These are phyloP conservation scores for Rhodophaea formosa DNA, from an alignment of 2,888 invertebrate species.

Conservation along the genomic window DNA sequence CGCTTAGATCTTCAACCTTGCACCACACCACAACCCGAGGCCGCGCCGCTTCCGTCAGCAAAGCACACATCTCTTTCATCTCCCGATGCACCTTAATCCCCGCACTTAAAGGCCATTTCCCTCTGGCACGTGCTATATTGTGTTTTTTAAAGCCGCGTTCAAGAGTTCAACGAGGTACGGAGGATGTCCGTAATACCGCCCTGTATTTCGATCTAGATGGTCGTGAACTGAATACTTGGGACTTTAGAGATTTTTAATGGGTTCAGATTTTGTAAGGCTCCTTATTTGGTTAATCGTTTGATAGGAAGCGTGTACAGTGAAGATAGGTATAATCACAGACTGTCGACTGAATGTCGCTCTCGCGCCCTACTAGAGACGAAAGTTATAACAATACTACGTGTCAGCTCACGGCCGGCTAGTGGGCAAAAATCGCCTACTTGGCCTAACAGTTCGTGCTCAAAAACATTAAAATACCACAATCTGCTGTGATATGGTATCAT, in stretches of 20 bases:
- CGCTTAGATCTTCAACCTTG: constrained; percentile 30
- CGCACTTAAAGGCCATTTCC: constrained; percentile 30
- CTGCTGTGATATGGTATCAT: too few relatives aligned
- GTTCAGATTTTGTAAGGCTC: constrained; percentile 8
- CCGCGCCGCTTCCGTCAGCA: constrained; percentile 57
- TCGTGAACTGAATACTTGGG: constrained; percentile 21
- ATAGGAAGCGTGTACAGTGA: too few relatives aligned
- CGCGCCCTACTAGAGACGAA: too few relatives aligned
- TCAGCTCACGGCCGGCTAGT: too few relatives aligned
- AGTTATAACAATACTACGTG: too few relatives aligned
- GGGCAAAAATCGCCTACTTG: too few relatives aligned
- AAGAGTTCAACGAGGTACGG: constrained; percentile 64
- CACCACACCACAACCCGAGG: constrained; percentile 49
- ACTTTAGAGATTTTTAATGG: constrained; percentile 24
- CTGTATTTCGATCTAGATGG: constrained; percentile 37
- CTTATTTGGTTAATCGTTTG: not conserved
- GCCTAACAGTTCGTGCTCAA: too few relatives aligned
- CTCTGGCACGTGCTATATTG: constrained; percentile 23
- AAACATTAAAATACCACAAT: too few relatives aligned
- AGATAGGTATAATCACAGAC: too few relatives aligned
- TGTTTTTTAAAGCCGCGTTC: constrained; percentile 46
- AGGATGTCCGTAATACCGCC: constrained; percentile 53
- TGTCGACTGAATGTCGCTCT: too few relatives aligned
- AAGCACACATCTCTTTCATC: constrained; percentile 33
- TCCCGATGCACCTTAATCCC: constrained; percentile 30